These are phyloP conservation scores for Falco concolor DNA, from an alignment of 2,797 vertebrate species.

Conservation along the genomic window DNA sequence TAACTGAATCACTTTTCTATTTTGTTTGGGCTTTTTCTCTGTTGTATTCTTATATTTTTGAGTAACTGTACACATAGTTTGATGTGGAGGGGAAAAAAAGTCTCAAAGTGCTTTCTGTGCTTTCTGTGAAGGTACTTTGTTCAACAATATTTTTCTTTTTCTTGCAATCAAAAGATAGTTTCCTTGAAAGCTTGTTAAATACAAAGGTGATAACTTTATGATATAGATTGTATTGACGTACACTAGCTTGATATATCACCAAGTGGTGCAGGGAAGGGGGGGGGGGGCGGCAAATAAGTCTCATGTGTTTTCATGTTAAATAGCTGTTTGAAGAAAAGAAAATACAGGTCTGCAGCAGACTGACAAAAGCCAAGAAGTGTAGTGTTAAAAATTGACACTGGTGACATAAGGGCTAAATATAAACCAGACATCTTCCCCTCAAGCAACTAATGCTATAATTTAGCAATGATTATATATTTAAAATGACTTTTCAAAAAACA, in stretches of 20 bases:
- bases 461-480: neutral
- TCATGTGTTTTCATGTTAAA: neutral
- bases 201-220: neutral
- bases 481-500: neutral
- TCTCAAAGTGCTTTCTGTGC: neutral
- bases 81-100: fast-evolving
- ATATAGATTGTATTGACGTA: neutral
- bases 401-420: neutral
- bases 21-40: neutral
- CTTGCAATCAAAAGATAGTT: neutral
- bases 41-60: neutral
- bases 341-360: neutral
- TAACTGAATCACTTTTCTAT: neutral
- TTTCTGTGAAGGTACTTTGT: neutral
- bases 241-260: neutral
- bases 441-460: neutral
- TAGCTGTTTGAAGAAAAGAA: neutral
- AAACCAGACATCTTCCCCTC: neutral
- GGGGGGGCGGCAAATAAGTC: neutral
- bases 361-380: constrained; percentile 36
- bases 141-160: neutral
- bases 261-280: neutral
- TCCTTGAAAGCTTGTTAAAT: neutral
- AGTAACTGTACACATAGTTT: neutral
- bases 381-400: constrained; percentile 31